Conservation (phyloP, 1,140 invertebrate species). For the Meteorus sp. region DNA sequence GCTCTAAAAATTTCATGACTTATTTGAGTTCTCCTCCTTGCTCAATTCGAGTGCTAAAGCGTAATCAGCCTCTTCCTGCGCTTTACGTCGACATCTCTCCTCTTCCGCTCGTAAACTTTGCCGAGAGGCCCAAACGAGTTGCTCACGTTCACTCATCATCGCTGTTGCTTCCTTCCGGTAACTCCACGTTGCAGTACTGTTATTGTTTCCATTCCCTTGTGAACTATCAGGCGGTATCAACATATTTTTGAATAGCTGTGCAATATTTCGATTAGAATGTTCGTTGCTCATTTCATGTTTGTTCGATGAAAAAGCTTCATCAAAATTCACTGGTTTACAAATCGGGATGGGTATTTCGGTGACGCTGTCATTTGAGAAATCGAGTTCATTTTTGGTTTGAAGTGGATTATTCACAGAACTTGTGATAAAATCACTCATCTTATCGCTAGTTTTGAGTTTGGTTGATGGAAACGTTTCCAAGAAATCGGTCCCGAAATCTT, state of each 20-base stretch:
- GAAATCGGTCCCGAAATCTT: constrained; percentile 48
- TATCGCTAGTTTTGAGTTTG: constrained; percentile 30
- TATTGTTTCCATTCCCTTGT: constrained; percentile 34
- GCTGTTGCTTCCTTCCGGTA: not conserved
- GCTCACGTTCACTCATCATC: constrained; percentile 41
- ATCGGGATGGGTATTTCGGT: constrained; percentile 22
- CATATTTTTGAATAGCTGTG: constrained; percentile 35
- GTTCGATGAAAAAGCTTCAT: constrained; percentile 37
- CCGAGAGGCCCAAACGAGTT: constrained; percentile 45
- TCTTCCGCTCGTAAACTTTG: constrained; percentile 47
- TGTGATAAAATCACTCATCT: constrained; percentile 29
- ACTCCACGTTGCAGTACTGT: constrained; percentile 40
- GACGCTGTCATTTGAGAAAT: constrained; percentile 32
- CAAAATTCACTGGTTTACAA: constrained; percentile 38
- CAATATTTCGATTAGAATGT: constrained; percentile 30
- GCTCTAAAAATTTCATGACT: constrained; percentile 26
- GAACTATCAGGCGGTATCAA: constrained; percentile 25
- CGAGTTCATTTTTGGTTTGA: constrained; percentile 37
- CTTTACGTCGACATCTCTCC: constrained; percentile 45
- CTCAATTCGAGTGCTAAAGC: constrained; percentile 48
- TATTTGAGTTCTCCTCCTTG: constrained; percentile 40
- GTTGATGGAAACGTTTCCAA: constrained; percentile 38
- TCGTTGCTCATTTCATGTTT: constrained; percentile 34
- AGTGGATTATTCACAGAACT: constrained; percentile 42
- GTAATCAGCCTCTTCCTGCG: constrained; percentile 47